Percentiles rank a stretch among this genome's conserved stretches.
phyloP scores from a whole-genome alignment of 2,888 invertebrate genomes.

The Neoitamus cyanurus region DNA sequence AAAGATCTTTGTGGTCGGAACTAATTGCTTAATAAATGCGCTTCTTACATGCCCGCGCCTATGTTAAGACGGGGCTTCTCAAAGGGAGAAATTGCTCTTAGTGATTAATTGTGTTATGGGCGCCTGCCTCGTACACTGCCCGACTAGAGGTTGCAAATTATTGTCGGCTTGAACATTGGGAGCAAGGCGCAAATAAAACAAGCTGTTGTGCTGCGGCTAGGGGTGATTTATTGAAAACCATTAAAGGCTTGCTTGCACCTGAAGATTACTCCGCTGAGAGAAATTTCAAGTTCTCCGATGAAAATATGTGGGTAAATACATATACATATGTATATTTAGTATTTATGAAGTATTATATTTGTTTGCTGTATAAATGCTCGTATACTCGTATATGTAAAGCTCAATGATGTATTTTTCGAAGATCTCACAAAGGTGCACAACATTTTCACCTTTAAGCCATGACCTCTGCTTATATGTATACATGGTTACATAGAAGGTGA shows the following conservation, averaged over 20 bases:
- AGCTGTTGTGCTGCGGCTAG: neutral
- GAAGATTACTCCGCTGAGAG: neutral
- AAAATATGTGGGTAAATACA: neutral
- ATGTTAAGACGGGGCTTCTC: neutral
- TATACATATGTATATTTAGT: neutral
- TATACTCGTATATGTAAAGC: too few relatives aligned
- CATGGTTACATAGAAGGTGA: too few relatives aligned
- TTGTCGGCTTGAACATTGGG: neutral
- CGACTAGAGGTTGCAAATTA: neutral
- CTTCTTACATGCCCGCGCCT: neutral
- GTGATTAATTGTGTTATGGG: conserved; percentile 11
- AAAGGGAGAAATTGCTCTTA: neutral
- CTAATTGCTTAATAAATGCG: conserved; percentile 21
- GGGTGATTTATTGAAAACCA: neutral
- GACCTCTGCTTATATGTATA: too few relatives aligned
- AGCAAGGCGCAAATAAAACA: neutral
- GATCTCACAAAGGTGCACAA: too few relatives aligned
- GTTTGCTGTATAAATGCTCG: too few relatives aligned
- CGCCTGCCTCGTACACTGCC: neutral
- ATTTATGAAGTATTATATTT: neutral
- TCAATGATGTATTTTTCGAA: too few relatives aligned
- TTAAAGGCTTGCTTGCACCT: neutral
- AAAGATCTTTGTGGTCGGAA: neutral
- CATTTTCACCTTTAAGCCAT: too few relatives aligned
- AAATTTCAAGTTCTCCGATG: neutral